phyloP scores from a whole-genome alignment of 2,888 invertebrate species.

The Himalopsyche tibetana region DNA sequence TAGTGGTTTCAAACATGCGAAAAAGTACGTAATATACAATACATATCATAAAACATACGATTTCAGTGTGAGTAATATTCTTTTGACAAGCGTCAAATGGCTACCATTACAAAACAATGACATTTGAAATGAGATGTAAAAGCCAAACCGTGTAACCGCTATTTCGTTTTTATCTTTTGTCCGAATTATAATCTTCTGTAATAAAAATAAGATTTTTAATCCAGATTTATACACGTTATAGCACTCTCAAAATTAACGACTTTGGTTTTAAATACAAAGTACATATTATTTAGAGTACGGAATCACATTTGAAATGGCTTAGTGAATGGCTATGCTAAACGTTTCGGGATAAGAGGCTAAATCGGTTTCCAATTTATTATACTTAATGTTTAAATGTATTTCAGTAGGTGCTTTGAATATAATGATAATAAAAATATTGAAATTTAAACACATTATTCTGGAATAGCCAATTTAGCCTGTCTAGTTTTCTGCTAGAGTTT shows the following conservation, averaged over 20 bases:
- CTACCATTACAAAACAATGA: conserved; percentile 52
- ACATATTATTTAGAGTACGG: not conserved
- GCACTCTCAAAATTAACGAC: conserved; percentile 13
- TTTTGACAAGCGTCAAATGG: conserved; percentile 51
- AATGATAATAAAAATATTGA: too few relatives aligned
- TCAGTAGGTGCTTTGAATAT: too few relatives aligned
- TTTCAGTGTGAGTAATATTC: conserved; percentile 46
- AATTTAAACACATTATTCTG: too few relatives aligned
- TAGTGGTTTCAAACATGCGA: too few relatives aligned
- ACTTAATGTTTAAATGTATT: too few relatives aligned
- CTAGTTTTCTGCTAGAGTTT: too few relatives aligned
- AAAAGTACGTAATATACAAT: too few relatives aligned
- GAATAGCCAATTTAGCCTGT: too few relatives aligned
- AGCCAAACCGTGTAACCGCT: conserved; percentile 49
- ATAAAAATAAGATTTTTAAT: conserved; percentile 31
- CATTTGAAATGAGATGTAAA: conserved; percentile 52
- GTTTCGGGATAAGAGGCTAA: not conserved
- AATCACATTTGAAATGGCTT: not conserved
- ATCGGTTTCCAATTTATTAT: conserved; percentile 8
- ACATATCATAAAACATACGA: conserved; percentile 13
- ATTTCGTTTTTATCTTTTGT: conserved; percentile 36
- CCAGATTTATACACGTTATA: conserved; percentile 28
- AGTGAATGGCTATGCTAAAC: not conserved
- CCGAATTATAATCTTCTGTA: conserved; percentile 25
- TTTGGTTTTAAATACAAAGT: not conserved